Evolutionary conservation across 2,888 invertebrate genomes (phyloP).

Genomic region (Smittia sp.): DNA sequence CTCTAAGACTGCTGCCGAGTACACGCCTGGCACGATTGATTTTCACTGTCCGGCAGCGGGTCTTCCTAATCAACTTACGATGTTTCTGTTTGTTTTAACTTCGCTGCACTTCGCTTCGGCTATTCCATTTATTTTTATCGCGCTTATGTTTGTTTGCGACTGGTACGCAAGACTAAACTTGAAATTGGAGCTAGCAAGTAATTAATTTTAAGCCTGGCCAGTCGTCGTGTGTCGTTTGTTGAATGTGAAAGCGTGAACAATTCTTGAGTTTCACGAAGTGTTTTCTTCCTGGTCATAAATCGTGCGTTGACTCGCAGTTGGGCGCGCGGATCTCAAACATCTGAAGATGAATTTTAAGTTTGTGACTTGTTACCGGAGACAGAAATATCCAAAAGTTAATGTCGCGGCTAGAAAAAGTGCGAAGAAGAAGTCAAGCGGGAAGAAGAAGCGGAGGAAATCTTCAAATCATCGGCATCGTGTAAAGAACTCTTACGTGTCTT

Average conservation of each 20-base stretch:
- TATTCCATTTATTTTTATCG: conserved; percentile 6
- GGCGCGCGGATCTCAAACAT: conserved; percentile 6
- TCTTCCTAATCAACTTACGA: conserved; percentile 20
- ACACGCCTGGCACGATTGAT: background rate
- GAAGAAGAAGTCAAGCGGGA: conserved; percentile 17
- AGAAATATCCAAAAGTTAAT: conserved; percentile 26
- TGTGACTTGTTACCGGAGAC: background rate
- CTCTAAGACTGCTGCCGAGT: background rate
- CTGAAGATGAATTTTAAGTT: conserved; percentile 29
- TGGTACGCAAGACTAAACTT: conserved; percentile 27
- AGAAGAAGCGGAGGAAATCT: conserved; percentile 14
- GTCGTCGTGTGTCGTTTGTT: conserved; percentile 31
- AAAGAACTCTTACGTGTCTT: conserved; percentile 21
- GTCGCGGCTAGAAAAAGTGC: conserved; percentile 13
- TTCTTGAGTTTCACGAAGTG: background rate
- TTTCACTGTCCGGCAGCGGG: background rate
- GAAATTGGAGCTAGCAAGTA: conserved; percentile 28
- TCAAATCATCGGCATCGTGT: background rate
- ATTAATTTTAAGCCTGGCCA: background rate
- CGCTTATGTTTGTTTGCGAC: background rate
- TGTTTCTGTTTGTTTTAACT: background rate
- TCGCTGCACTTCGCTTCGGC: background rate
- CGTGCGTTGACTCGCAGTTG: background rate
- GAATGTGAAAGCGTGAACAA: conserved; percentile 6
- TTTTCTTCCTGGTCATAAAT: background rate